A percentile compares a stretch with the other conserved stretches of the same genome.
Evolutionary conservation across 1,140 invertebrate species (phyloP).

Genomic region (Mizuhopecten yessoensis): DNA sequence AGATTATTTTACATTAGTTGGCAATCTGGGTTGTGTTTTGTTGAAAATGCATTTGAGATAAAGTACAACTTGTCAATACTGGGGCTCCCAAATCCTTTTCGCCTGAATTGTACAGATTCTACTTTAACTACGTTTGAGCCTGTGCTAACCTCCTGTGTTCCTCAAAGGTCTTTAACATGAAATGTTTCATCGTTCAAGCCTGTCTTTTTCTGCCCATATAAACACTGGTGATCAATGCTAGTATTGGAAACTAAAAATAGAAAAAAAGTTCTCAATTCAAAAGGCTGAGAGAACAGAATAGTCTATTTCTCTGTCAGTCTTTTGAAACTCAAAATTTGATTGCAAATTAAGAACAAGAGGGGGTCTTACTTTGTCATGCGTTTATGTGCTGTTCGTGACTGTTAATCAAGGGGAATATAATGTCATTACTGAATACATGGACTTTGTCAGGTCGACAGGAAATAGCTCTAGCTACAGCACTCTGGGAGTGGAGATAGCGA

Average conservation of each 20-base stretch:
- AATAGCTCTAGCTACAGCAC: not conserved
- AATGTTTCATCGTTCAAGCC: not conserved
- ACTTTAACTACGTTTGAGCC: not conserved
- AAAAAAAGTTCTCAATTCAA: not conserved
- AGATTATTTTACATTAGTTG: slow-evolving; percentile 33
- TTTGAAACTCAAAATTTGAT: slow-evolving; percentile 12
- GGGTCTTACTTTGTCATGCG: not conserved
- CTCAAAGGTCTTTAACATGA: slow-evolving; percentile 14
- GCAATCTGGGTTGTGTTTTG: slow-evolving; percentile 32
- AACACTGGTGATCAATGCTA: not conserved
- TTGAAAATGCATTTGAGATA: slow-evolving; percentile 25
- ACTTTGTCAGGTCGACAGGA: slow-evolving; percentile 30
- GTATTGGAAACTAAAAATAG: slow-evolving; percentile 8
- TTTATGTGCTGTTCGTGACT: slow-evolving; percentile 38
- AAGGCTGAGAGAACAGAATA: slow-evolving; percentile 31
- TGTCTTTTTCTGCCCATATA: not conserved
- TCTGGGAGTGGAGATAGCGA: not conserved
- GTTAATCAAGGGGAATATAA: not conserved
- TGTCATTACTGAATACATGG: slow-evolving; percentile 3
- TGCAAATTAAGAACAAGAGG: slow-evolving; percentile 8
- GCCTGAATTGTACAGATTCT: slow-evolving; percentile 3
- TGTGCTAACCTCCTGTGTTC: not conserved
- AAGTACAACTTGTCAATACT: slow-evolving; percentile 1
- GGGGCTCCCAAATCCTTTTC: not conserved
- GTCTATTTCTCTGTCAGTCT: slow-evolving; percentile 34